phyloP scores from a whole-genome alignment of 2,888 invertebrate genomes.

The Synanthedon myopaeformis region DNA sequence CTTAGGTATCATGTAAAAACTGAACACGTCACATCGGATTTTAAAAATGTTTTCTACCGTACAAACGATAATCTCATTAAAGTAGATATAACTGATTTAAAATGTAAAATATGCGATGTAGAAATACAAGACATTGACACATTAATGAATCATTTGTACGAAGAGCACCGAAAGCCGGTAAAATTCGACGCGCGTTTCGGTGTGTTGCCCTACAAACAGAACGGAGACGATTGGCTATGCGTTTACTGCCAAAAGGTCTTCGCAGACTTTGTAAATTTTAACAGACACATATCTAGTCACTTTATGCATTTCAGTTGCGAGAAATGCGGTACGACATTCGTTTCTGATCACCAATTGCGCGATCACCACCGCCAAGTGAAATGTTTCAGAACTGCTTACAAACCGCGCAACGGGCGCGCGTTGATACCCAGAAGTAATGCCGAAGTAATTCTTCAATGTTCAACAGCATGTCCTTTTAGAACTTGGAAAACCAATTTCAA shows the following conservation, averaged over 20 bases:
- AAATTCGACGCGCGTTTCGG: conserved; percentile 53
- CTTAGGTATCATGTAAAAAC: conserved; percentile 45
- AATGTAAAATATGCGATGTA: conserved; percentile 47
- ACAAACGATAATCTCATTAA: conserved; percentile 54
- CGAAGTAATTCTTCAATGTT: conserved; percentile 53
- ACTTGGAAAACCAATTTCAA: conserved; percentile 61
- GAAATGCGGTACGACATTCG: conserved; percentile 54
- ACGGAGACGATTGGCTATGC: conserved; percentile 38
- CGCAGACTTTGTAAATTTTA: conserved; percentile 41
- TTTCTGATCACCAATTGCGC: conserved; percentile 48
- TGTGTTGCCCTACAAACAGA: conserved; percentile 53
- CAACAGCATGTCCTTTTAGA: conserved; percentile 54
- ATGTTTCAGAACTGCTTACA: conserved; percentile 50
- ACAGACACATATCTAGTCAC: conserved; percentile 50
- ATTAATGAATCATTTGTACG: conserved; percentile 47
- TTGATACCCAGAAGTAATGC: conserved; percentile 50
- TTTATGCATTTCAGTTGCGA: conserved; percentile 56
- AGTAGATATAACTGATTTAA: conserved; percentile 52
- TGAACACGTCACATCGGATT: conserved; percentile 42
- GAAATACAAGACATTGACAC: conserved; percentile 41
- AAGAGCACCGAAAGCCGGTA: conserved; percentile 44
- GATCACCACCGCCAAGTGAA: conserved; percentile 56
- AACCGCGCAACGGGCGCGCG: conserved; percentile 48
- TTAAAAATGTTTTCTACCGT: conserved; percentile 54
- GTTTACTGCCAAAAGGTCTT: conserved; percentile 47